Evolutionary conservation across 2,888 invertebrate genomes (phyloP).

Genomic region (Drosophila mettleri): DNA sequence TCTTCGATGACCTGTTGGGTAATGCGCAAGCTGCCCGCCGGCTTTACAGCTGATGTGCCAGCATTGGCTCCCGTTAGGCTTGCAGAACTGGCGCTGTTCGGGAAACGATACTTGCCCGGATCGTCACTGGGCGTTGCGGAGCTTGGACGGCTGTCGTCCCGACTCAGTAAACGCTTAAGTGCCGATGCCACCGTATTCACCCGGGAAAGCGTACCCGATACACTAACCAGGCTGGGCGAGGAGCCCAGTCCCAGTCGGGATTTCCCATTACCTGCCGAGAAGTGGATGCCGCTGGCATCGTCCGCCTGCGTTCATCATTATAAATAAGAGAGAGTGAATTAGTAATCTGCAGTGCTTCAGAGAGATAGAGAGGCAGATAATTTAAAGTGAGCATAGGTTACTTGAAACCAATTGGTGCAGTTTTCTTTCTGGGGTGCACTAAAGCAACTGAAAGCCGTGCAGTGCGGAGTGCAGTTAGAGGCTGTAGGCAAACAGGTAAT

Average conservation of each 20-base stretch:
- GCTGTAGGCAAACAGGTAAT: constrained; percentile 65
- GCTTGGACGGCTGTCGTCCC: constrained; percentile 87
- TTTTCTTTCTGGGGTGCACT: constrained; percentile 45
- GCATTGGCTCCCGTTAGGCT: constrained; percentile 72
- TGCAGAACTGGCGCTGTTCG: constrained; percentile 83
- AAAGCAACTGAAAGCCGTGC: constrained; percentile 60
- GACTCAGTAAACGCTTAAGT: constrained; percentile 90
- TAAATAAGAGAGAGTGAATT: constrained; percentile 2
- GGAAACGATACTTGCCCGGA: constrained; percentile 82
- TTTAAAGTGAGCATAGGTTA: constrained; percentile 57
- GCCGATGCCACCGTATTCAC: constrained; percentile 92
- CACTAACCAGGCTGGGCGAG: constrained; percentile 84
- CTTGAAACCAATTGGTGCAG: constrained; percentile 58
- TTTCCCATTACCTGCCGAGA: constrained; percentile 87
- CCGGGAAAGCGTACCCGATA: constrained; percentile 88
- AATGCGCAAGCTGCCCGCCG: constrained; percentile 87
- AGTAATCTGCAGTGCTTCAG: neutral
- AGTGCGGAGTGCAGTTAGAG: constrained; percentile 64
- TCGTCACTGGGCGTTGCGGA: constrained; percentile 84
- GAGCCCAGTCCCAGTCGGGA: constrained; percentile 86
- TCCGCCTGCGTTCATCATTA: constrained; percentile 86
- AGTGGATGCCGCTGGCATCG: constrained; percentile 91
- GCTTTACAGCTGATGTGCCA: constrained; percentile 57
- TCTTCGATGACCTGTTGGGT: constrained; percentile 91
- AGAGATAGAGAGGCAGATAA: neutral